These are phyloP conservation scores for Hylaea fasciaria DNA, from an alignment of 2,888 invertebrate species.

Conservation along the genomic window DNA sequence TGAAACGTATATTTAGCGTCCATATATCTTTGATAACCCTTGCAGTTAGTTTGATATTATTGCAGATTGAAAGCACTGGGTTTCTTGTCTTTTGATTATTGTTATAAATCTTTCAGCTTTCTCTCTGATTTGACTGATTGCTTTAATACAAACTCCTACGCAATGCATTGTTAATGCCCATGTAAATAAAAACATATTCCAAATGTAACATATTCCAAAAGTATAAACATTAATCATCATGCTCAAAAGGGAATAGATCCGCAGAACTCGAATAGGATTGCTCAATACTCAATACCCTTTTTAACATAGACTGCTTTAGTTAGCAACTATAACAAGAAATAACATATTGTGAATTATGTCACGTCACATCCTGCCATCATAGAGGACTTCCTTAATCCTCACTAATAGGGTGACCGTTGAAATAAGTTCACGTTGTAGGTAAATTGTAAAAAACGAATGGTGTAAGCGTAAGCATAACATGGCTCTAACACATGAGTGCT, in stretches of 20 bases:
- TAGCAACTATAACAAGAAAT: background rate
- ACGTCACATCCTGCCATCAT: conserved; percentile 74
- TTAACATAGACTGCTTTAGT: conserved; percentile 15
- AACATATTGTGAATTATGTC: conserved; percentile 47
- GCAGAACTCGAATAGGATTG: conserved; percentile 15
- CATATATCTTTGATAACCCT: background rate
- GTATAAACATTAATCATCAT: conserved; percentile 17
- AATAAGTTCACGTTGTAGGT: conserved; percentile 63
- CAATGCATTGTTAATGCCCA: conserved; percentile 23
- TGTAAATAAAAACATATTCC: conserved; percentile 22
- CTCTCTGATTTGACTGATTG: conserved; percentile 18
- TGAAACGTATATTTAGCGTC: conserved; percentile 3
- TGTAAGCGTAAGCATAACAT: conserved; percentile 60
- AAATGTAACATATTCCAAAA: conserved; percentile 3
- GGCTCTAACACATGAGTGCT: conserved; percentile 36
- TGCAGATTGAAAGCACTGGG: conserved; percentile 1
- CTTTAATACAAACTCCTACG: conserved; percentile 28
- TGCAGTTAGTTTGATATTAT: conserved; percentile 5
- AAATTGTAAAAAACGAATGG: conserved; percentile 70
- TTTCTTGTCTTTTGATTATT: conserved; percentile 6
- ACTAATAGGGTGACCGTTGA: conserved; percentile 74
- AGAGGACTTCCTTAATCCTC: conserved; percentile 71
- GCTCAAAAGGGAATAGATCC: conserved; percentile 6
- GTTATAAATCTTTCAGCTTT: conserved; percentile 22
- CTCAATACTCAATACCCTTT: conserved; percentile 18